A percentile compares a stretch with the other conserved stretches of the same genome.
Conservation (phyloP, 2,113 vertebrate species). For the Pteronura brasiliensis region DNA sequence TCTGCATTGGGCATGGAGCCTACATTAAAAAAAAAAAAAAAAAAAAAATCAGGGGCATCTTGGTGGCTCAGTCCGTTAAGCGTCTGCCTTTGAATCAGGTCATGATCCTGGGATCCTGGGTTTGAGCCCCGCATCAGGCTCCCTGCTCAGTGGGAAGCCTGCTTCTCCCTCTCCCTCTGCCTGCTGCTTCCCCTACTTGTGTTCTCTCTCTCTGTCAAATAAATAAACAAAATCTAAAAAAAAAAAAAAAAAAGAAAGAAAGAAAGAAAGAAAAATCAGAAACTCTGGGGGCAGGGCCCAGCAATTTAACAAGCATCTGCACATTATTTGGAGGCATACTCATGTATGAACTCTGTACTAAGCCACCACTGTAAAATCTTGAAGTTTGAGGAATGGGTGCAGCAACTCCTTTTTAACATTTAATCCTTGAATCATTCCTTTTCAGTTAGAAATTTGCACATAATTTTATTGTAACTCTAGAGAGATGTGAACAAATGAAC, state of each 20-base stretch:
- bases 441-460: neutral
- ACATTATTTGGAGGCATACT: neutral
- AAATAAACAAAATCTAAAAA: no score
- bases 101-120: no score
- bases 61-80: no score
- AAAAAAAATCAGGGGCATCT: neutral
- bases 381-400: neutral
- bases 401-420: neutral
- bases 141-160: no score
- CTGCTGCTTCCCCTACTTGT: no score
- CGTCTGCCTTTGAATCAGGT: no score
- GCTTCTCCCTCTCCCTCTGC: no score
- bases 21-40: neutral
- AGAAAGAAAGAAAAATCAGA: neutral
- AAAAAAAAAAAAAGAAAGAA: no score
- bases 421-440: neutral
- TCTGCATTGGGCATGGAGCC: neutral
- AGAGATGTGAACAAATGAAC: slow-evolving; percentile 13
- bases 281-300: neutral
- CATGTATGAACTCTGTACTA: neutral
- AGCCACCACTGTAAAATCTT: neutral
- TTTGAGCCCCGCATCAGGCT: no score
- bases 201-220: no score
- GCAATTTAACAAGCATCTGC: neutral
- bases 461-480: neutral